These are phyloP conservation scores for Pantherophis alleghaniensis DNA, from an alignment of 2,797 vertebrate genomes.

Conservation along the genomic window DNA sequence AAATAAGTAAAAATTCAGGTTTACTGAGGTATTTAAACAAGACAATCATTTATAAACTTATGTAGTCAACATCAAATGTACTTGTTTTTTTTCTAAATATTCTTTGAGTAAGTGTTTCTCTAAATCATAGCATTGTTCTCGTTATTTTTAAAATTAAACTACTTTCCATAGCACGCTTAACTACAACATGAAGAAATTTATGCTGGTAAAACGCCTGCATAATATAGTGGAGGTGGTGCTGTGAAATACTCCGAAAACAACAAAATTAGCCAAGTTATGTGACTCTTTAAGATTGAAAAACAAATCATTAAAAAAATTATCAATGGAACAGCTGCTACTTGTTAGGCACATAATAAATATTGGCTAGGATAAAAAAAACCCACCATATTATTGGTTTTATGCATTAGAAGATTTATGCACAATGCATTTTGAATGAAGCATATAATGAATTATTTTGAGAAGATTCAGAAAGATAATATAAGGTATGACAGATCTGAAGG, in stretches of 20 bases:
- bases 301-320: not conserved
- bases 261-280: conserved; percentile 36
- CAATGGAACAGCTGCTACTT: not conserved
- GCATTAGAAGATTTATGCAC: not conserved
- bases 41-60: not conserved
- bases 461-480: not conserved
- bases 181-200: conserved; percentile 54
- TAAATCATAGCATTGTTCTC: conserved; percentile 21
- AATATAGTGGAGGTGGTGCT: conserved; percentile 42
- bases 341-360: not conserved
- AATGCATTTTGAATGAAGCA: not conserved
- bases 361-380: not conserved
- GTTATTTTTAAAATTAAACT: conserved; percentile 22
- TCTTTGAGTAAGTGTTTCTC: conserved; percentile 2
- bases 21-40: not conserved
- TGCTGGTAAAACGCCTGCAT: conserved; percentile 48
- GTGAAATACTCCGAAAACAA: conserved; percentile 39
- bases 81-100: not conserved
- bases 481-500: not conserved
- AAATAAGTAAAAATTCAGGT: not conserved
- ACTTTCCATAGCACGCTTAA: conserved; percentile 43
- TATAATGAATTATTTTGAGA: not conserved
- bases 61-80: not conserved
- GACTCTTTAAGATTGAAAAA: conserved; percentile 31
- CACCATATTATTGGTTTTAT: not conserved